These are phyloP conservation scores for Agrotis puta DNA, from an alignment of 2,888 invertebrate genomes.

Conservation along the genomic window DNA sequence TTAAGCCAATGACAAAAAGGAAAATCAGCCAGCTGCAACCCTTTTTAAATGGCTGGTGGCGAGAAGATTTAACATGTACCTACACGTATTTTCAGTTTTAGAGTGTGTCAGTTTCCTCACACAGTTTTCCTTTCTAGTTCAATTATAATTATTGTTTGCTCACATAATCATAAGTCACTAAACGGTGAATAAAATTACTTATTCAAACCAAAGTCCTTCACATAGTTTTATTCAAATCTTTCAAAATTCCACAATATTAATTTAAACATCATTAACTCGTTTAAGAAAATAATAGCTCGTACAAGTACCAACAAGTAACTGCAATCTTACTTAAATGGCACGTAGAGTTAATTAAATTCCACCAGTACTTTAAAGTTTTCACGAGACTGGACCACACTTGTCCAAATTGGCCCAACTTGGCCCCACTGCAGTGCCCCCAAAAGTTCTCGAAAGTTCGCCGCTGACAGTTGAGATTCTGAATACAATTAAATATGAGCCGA, in stretches of 20 bases:
- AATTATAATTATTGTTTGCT: too few relatives aligned
- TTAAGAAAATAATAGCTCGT: slow-evolving; percentile 41
- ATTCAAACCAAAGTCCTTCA: neutral
- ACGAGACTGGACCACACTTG: slow-evolving; percentile 38
- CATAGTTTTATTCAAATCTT: slow-evolving; percentile 10
- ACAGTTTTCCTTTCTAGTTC: too few relatives aligned
- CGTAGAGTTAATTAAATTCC: slow-evolving; percentile 60
- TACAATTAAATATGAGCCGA: slow-evolving; percentile 28
- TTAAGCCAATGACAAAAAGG: neutral
- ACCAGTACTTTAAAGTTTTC: slow-evolving; percentile 42
- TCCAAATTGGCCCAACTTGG: slow-evolving; percentile 57
- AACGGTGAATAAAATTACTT: neutral
- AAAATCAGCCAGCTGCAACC: too few relatives aligned
- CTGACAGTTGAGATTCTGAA: slow-evolving; percentile 21
- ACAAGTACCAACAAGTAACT: slow-evolving; percentile 42
- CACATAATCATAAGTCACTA: too few relatives aligned
- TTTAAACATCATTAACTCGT: slow-evolving; percentile 39
- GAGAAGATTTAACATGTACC: too few relatives aligned
- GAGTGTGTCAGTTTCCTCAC: too few relatives aligned
- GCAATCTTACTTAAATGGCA: slow-evolving; percentile 33
- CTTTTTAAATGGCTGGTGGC: too few relatives aligned
- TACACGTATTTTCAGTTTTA: too few relatives aligned
- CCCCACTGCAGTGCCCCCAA: slow-evolving; percentile 9
- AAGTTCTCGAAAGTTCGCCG: slow-evolving; percentile 42
- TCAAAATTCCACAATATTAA: slow-evolving; percentile 16